Evolutionary conservation across 92 coral and sea anemone species (phyloP).

Genomic region (Zoanthus gigantus): DNA sequence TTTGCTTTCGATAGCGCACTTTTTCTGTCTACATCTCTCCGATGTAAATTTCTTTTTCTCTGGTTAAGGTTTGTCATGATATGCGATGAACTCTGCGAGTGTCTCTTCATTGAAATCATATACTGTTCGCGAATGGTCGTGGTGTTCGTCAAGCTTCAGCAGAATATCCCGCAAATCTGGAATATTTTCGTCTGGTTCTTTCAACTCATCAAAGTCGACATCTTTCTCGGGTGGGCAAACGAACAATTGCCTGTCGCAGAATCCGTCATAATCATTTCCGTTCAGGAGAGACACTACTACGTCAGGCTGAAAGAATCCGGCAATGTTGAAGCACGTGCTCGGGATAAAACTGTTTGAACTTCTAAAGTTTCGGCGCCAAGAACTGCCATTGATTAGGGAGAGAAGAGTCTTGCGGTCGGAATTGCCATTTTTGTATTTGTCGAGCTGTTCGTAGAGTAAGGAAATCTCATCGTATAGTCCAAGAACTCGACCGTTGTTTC

Average conservation of each 20-base stretch:
- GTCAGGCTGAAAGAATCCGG: constrained; percentile 72
- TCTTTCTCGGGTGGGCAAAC: constrained; percentile 69
- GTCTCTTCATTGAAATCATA: neutral
- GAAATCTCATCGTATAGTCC: constrained; percentile 77
- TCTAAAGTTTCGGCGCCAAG: constrained; percentile 3
- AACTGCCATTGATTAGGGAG: neutral
- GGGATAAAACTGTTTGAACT: neutral
- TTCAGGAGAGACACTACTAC: constrained; percentile 58
- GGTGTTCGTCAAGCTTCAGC: constrained; percentile 46
- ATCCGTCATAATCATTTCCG: constrained; percentile 70
- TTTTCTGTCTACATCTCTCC: constrained; percentile 52
- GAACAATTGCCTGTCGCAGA: constrained; percentile 64
- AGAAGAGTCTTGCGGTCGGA: constrained; percentile 71
- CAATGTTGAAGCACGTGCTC: constrained; percentile 3
- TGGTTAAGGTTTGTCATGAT: constrained; percentile 5
- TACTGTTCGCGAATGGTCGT: neutral
- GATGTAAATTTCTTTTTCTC: constrained; percentile 17
- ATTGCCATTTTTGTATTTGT: constrained; percentile 69
- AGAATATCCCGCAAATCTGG: constrained; percentile 17
- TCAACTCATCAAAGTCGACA: constrained; percentile 66
- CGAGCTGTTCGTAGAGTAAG: constrained; percentile 66
- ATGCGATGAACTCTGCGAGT: neutral
- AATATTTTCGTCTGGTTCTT: constrained; percentile 3
- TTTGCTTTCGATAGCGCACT: constrained; percentile 54
- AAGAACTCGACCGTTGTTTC: constrained; percentile 67